These are phyloP conservation scores for Diabrotica virgifera DNA, from an alignment of 1,140 invertebrate genomes.

Conservation along the genomic window DNA sequence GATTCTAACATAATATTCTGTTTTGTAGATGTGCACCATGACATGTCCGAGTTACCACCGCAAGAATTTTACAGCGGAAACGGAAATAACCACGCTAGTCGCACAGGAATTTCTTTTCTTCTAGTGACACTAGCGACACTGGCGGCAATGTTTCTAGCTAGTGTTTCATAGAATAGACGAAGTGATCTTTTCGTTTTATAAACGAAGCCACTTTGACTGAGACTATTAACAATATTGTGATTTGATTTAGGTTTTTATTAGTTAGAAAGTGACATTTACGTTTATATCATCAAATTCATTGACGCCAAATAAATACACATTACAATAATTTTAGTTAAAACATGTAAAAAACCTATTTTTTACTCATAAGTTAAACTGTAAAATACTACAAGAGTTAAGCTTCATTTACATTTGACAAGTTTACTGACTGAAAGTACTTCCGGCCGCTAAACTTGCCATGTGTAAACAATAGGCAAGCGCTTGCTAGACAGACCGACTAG, in stretches of 20 bases:
- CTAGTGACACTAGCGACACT: slow-evolving; percentile 21
- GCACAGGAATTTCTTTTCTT: slow-evolving; percentile 3
- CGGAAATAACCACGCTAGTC: slow-evolving; percentile 12
- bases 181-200: slow-evolving; percentile 35
- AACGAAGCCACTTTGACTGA: slow-evolving; percentile 35
- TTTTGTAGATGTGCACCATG: slow-evolving; percentile 29
- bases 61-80: slow-evolving; percentile 17
- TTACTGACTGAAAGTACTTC: no score
- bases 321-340: no score
- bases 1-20: slow-evolving; percentile 4
- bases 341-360: no score
- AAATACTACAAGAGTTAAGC: no score
- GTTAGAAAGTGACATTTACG: not conserved
- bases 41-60: slow-evolving; percentile 20
- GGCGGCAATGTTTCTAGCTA: slow-evolving; percentile 20
- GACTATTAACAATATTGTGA: slow-evolving; percentile 20
- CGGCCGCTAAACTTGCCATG: no score
- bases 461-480: no score
- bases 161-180: slow-evolving; percentile 23
- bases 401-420: no score
- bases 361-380: no score
- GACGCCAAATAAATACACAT: no score
- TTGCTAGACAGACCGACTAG: no score
- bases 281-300: no score
- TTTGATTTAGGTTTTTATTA: slow-evolving; percentile 10